Conservation (phyloP, 2,113 vertebrate species). For the Mionectes macconnelli region DNA sequence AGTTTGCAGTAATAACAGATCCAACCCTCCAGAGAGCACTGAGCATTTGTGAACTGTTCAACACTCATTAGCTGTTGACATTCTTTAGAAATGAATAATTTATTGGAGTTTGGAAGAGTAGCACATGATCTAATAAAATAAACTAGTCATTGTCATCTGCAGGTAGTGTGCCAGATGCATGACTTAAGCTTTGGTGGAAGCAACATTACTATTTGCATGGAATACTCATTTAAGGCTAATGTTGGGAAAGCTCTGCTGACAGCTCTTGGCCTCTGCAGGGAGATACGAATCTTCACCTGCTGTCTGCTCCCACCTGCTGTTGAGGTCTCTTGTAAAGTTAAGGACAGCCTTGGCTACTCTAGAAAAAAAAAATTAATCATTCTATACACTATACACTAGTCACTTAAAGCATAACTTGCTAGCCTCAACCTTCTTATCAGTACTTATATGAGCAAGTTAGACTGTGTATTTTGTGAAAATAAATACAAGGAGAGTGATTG, state of each 20-base stretch:
- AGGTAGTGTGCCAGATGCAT: constrained; percentile 53
- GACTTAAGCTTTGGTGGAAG: constrained; percentile 32
- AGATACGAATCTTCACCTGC: constrained; percentile 58
- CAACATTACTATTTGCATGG: constrained; percentile 20
- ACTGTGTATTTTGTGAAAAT: constrained; percentile 23
- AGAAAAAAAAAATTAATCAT: not conserved
- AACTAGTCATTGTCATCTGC: constrained; percentile 54
- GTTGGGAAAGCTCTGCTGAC: constrained; percentile 21
- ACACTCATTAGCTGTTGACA: constrained; percentile 33
- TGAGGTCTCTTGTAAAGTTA: not conserved
- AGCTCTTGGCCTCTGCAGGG: not conserved
- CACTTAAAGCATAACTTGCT: not conserved
- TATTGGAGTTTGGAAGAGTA: constrained; percentile 41
- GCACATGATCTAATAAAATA: constrained; percentile 57
- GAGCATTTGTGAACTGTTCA: not conserved
- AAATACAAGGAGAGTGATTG: constrained; percentile 32
- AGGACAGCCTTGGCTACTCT: not conserved
- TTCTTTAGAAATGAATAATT: constrained; percentile 53
- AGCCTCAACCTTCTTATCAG: not conserved
- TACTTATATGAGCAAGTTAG: not conserved
- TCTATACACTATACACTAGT: not conserved
- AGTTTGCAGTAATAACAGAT: not conserved
- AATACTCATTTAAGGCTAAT: not conserved
- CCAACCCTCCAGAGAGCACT: not conserved
- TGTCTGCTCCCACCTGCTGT: constrained; percentile 45